Conservation (phyloP, 2,113 vertebrate species). For the Coregonus clupeaformis region DNA sequence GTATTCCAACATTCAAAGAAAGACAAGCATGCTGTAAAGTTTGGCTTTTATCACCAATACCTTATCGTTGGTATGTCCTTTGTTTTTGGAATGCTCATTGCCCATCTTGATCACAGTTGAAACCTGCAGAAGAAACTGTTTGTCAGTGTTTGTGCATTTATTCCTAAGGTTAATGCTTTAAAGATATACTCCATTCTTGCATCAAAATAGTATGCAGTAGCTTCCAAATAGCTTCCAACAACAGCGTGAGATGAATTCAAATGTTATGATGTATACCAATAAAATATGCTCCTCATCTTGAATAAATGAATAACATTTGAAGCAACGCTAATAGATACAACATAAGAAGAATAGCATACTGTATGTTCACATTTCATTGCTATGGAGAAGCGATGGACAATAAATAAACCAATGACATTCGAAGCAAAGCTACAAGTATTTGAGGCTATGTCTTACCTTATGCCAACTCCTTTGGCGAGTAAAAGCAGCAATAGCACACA, state of each 20-base stretch:
- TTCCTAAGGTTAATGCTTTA: not conserved
- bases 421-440: too few species aligned
- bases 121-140: constrained; percentile 8
- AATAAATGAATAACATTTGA: not conserved
- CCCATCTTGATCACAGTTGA: constrained; percentile 63
- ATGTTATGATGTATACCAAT: not conserved
- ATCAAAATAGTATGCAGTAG: not conserved
- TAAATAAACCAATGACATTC: too few species aligned
- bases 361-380: not conserved
- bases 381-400: too few species aligned
- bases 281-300: not conserved
- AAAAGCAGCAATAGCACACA: not conserved
- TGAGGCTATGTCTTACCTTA: not conserved
- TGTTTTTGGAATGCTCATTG: constrained; percentile 54
- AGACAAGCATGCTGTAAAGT: not conserved
- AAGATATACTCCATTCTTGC: not conserved
- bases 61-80: constrained; percentile 29
- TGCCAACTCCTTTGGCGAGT: not conserved
- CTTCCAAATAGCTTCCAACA: not conserved
- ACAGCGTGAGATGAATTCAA: not conserved
- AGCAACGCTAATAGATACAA: not conserved
- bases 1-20: not conserved
- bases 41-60: constrained; percentile 37
- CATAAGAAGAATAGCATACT: not conserved
- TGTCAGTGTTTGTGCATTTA: not conserved